phyloP scores from a whole-genome alignment of 2,888 invertebrate species.

The Ypsolopha scabrella region DNA sequence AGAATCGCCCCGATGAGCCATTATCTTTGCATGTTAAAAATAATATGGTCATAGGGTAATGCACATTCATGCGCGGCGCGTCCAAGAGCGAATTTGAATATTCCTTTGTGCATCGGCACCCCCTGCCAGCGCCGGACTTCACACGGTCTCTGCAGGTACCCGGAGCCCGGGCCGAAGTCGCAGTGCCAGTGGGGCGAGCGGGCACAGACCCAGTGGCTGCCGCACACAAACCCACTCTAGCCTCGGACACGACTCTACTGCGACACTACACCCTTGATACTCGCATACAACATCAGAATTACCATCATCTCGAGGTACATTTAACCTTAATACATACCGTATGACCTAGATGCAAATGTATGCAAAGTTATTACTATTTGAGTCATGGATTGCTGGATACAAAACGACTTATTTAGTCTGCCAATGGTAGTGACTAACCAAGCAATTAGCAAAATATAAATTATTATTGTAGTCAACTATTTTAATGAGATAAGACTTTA shows the following conservation, averaged over 20 bases:
- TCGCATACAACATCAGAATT: background rate
- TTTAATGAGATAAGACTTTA: slow-evolving; percentile 4
- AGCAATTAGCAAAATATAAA: slow-evolving; percentile 4
- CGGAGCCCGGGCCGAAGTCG: slow-evolving; percentile 2
- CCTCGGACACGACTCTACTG: background rate
- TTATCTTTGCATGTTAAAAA: slow-evolving; percentile 68
- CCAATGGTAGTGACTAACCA: slow-evolving; percentile 1
- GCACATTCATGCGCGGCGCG: slow-evolving; percentile 63
- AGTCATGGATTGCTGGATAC: background rate
- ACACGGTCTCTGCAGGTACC: slow-evolving; percentile 55
- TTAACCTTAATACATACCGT: background rate
- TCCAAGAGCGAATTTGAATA: slow-evolving; percentile 69
- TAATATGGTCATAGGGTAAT: slow-evolving; percentile 69
- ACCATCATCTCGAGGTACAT: background rate
- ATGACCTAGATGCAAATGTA: slow-evolving; percentile 4
- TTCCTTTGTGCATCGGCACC: slow-evolving; percentile 45
- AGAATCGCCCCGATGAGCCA: slow-evolving; percentile 68
- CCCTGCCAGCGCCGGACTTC: slow-evolving; percentile 63
- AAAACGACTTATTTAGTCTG: background rate
- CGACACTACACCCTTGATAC: slow-evolving; percentile 1
- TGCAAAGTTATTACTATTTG: slow-evolving; percentile 1
- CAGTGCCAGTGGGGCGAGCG: no score
- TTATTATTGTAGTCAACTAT: background rate
- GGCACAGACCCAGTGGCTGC: background rate
- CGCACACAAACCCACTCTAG: background rate